These are phyloP conservation scores for Sarcophaga rosellei DNA, from an alignment of 2,888 invertebrate genomes.

Conservation along the genomic window DNA sequence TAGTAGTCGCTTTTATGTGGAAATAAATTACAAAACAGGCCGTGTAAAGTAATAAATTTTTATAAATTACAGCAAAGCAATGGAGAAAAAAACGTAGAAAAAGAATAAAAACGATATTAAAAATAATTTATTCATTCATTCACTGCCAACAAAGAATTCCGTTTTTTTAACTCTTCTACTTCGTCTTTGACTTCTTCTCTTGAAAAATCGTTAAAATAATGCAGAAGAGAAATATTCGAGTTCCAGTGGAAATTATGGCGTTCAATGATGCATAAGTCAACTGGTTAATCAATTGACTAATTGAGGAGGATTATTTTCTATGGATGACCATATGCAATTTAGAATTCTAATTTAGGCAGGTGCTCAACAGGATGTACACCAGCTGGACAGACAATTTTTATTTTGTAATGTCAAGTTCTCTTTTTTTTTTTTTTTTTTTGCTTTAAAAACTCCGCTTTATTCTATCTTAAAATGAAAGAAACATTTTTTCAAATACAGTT, in stretches of 20 bases:
- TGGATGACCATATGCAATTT: background rate
- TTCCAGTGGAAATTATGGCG: background rate
- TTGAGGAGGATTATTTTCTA: background rate
- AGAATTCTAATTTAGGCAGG: background rate
- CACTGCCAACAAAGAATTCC: conserved; percentile 25
- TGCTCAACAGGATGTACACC: background rate
- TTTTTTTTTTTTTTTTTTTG: too few species aligned
- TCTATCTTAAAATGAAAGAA: too few species aligned
- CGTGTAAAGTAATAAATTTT: conserved; percentile 52
- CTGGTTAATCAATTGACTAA: background rate
- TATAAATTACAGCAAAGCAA: conserved; percentile 16
- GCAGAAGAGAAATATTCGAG: background rate
- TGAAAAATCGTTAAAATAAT: background rate
- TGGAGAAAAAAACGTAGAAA: background rate
- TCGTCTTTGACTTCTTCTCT: background rate
- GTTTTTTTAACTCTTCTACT: background rate
- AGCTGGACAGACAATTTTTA: background rate
- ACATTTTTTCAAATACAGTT: too few species aligned
- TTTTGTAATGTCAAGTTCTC: too few species aligned
- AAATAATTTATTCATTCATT: conserved; percentile 43
- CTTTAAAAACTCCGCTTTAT: too few species aligned
- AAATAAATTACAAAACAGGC: conserved; percentile 59
- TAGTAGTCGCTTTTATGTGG: conserved; percentile 32
- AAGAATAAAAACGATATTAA: conserved; percentile 41
- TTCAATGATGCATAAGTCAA: background rate